phyloP scores from a whole-genome alignment of 2,888 invertebrate genomes.

The Melipona bicolor region DNA sequence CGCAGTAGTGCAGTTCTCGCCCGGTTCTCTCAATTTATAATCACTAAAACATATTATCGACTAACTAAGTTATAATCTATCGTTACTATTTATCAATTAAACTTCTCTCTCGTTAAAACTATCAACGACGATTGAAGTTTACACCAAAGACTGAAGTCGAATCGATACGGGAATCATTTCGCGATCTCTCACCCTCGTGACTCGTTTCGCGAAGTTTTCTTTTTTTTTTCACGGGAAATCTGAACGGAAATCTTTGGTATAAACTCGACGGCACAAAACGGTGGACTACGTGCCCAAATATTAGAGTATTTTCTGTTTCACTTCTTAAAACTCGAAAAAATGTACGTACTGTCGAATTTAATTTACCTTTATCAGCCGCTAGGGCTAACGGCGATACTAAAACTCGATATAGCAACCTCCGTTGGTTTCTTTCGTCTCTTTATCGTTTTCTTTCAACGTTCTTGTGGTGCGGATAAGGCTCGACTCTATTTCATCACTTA shows the following conservation, averaged over 20 bases:
- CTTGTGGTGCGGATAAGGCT: conserved; percentile 42
- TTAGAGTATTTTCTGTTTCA: conserved; percentile 29
- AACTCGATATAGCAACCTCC: conserved; percentile 9
- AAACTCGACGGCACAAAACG: conserved; percentile 42
- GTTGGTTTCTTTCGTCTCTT: conserved; percentile 14
- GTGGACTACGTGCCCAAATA: conserved; percentile 30
- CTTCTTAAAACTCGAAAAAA: neutral
- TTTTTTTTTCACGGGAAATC: neutral
- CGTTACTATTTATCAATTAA: conserved; percentile 44
- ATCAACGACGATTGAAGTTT: conserved; percentile 49
- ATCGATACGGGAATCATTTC: conserved; percentile 28
- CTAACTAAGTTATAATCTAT: conserved; percentile 46
- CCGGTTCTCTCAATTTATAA: conserved; percentile 20
- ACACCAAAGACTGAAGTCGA: conserved; percentile 39
- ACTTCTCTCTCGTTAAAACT: conserved; percentile 38
- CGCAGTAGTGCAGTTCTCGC: neutral
- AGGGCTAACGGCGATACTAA: conserved; percentile 1
- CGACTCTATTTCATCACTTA: conserved; percentile 56
- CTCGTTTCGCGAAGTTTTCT: conserved; percentile 12
- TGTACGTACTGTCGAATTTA: neutral
- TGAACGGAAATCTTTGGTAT: conserved; percentile 42
- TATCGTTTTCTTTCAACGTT: neutral
- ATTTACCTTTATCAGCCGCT: conserved; percentile 1
- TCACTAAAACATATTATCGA: conserved; percentile 35
- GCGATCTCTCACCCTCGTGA: neutral